These are phyloP conservation scores for Unio pictorum DNA, from an alignment of 2,888 invertebrate genomes.

Conservation along the genomic window DNA sequence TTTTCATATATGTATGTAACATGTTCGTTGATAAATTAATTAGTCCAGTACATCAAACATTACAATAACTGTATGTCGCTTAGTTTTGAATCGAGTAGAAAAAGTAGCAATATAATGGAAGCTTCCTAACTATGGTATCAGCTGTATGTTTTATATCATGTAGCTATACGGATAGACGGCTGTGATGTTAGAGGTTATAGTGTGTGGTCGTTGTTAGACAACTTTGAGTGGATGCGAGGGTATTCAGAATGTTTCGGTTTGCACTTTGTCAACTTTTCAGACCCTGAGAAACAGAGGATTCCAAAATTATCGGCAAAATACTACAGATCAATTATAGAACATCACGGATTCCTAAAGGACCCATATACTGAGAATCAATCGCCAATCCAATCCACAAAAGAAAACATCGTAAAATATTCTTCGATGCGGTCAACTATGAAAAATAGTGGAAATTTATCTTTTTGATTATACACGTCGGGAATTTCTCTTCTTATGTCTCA, in stretches of 20 bases:
- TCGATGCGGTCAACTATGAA: too few relatives aligned
- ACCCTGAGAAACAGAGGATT: slow-evolving; percentile 78
- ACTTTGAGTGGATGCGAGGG: slow-evolving; percentile 85
- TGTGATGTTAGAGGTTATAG: slow-evolving; percentile 77
- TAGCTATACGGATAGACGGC: slow-evolving; percentile 47
- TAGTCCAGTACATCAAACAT: too few relatives aligned
- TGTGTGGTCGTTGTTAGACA: slow-evolving; percentile 85
- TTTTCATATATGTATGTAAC: too few relatives aligned
- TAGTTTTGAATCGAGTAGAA: neutral
- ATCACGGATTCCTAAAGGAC: slow-evolving; percentile 23
- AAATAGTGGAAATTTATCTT: too few relatives aligned
- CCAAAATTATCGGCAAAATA: slow-evolving; percentile 76
- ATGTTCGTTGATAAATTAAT: too few relatives aligned
- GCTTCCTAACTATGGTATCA: too few relatives aligned
- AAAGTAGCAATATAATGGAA: too few relatives aligned
- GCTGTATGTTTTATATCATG: neutral
- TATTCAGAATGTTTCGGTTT: slow-evolving; percentile 81
- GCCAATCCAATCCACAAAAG: too few relatives aligned
- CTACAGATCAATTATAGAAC: slow-evolving; percentile 39
- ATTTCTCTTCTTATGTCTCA: too few relatives aligned
- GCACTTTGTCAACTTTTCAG: slow-evolving; percentile 80
- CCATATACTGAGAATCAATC: slow-evolving; percentile 27
- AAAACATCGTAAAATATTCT: too few relatives aligned
- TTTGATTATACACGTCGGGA: too few relatives aligned
- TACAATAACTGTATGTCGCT: neutral